A percentile compares a stretch with the other conserved stretches of the same genome.
phyloP scores from a whole-genome alignment of 2,888 invertebrate species.

The Phasia obesa region DNA sequence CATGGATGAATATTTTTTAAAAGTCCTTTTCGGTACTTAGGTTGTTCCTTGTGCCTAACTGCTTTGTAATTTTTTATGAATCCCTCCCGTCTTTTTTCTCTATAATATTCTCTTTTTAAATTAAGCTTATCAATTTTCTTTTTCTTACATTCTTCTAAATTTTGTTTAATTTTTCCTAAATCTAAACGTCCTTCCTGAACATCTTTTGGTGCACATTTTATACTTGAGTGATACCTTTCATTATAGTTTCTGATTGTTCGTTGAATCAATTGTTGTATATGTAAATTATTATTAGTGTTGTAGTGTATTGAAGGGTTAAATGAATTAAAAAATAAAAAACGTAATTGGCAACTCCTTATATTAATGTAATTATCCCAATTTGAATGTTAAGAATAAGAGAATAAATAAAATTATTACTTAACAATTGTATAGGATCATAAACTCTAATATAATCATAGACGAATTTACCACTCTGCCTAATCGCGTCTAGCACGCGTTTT shows the following conservation, averaged over 20 bases:
- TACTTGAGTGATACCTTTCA: slow-evolving; percentile 1
- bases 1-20: too few relatives aligned
- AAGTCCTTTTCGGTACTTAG: neutral
- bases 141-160: slow-evolving; percentile 24
- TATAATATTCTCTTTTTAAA: slow-evolving; percentile 28
- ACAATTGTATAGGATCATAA: too few relatives aligned
- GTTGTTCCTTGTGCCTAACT: neutral
- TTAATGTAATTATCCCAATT: too few relatives aligned
- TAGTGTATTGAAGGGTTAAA: too few relatives aligned
- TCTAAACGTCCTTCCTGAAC: neutral
- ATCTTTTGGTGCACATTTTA: slow-evolving; percentile 11
- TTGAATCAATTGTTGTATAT: slow-evolving; percentile 38
- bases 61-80: slow-evolving; percentile 28
- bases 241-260: slow-evolving; percentile 40
- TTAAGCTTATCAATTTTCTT: slow-evolving; percentile 41
- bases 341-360: too few relatives aligned
- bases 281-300: too few relatives aligned
- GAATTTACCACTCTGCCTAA: too few relatives aligned
- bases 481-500: too few relatives aligned
- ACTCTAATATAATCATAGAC: too few relatives aligned
- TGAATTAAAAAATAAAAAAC: too few relatives aligned
- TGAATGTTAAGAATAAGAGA: too few relatives aligned
- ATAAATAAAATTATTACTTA: too few relatives aligned
- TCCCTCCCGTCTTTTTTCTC: slow-evolving; percentile 19
- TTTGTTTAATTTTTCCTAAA: slow-evolving; percentile 1